Conservation (phyloP, 1,140 invertebrate genomes). For the Trichoplusia ni region DNA sequence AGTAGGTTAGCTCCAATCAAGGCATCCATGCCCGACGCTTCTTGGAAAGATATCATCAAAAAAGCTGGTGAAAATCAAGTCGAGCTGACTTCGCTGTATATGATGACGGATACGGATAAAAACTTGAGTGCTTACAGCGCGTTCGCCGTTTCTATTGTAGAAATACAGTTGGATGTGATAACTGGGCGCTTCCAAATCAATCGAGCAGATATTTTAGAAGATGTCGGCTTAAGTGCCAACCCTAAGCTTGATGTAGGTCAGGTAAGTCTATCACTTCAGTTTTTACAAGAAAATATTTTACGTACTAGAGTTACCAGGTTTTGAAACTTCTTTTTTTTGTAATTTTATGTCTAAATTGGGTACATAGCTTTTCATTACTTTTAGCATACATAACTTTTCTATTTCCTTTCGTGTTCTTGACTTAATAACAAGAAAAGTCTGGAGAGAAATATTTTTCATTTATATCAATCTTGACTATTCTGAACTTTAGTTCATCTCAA, state of each 20-base stretch:
- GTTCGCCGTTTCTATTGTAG: slow-evolving; percentile 83
- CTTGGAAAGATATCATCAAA: slow-evolving; percentile 86
- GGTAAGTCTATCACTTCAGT: slow-evolving; percentile 42
- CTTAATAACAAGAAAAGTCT: no score
- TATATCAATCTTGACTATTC: no score
- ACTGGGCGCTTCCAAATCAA: slow-evolving; percentile 86
- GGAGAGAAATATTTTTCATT: no score
- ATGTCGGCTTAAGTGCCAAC: slow-evolving; percentile 86
- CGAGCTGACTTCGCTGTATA: slow-evolving; percentile 84
- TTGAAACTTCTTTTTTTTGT: neutral
- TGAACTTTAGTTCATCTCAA: no score
- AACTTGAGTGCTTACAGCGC: slow-evolving; percentile 82
- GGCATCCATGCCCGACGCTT: slow-evolving; percentile 81
- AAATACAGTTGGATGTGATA: slow-evolving; percentile 87
- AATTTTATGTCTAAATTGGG: neutral
- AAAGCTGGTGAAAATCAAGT: slow-evolving; percentile 83
- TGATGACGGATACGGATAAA: slow-evolving; percentile 72
- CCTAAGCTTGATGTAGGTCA: slow-evolving; percentile 93
- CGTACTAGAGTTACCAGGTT: no score
- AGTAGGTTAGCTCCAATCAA: slow-evolving; percentile 85
- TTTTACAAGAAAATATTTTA: no score
- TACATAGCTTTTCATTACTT: no score
- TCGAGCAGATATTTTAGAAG: slow-evolving; percentile 88
- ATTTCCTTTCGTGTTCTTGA: no score
- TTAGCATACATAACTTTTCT: no score